These are phyloP conservation scores for Acanthosoma haemorrhoidale DNA, from an alignment of 2,888 invertebrate species.

Conservation along the genomic window DNA sequence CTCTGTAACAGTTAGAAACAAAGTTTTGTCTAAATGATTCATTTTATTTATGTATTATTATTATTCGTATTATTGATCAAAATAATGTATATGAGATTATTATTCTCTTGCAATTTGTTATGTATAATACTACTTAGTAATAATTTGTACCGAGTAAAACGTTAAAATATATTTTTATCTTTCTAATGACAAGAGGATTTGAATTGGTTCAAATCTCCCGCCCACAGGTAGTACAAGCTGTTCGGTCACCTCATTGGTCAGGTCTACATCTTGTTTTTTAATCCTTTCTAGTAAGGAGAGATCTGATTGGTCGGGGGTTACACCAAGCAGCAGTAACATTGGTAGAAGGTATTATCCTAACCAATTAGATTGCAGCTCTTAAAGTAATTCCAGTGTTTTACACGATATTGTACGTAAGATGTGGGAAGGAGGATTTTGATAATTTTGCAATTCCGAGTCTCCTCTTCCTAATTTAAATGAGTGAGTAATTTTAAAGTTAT, in stretches of 20 bases:
- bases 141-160: too few relatives aligned
- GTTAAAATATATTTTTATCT: too few relatives aligned
- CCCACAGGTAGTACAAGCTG: neutral
- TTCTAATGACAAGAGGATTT: neutral
- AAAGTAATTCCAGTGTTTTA: slow-evolving; percentile 43
- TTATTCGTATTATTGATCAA: too few relatives aligned
- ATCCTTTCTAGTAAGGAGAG: slow-evolving; percentile 42
- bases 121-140: too few relatives aligned
- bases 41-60: too few relatives aligned
- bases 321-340: slow-evolving; percentile 49
- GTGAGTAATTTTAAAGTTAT: slow-evolving; percentile 42
- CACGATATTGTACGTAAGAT: slow-evolving; percentile 43
- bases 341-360: slow-evolving; percentile 48
- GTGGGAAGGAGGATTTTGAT: slow-evolving; percentile 43
- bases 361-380: slow-evolving; percentile 50
- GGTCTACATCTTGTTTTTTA: slow-evolving; percentile 49
- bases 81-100: too few relatives aligned
- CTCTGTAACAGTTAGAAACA: too few relatives aligned
- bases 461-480: slow-evolving; percentile 41
- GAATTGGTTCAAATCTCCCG: slow-evolving; percentile 1
- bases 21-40: too few relatives aligned
- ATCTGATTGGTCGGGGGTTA: slow-evolving; percentile 48
- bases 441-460: slow-evolving; percentile 43
- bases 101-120: too few relatives aligned
- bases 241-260: slow-evolving; percentile 46